phyloP scores from a whole-genome alignment of 2,797 vertebrate genomes.

The Xenops minutus region DNA sequence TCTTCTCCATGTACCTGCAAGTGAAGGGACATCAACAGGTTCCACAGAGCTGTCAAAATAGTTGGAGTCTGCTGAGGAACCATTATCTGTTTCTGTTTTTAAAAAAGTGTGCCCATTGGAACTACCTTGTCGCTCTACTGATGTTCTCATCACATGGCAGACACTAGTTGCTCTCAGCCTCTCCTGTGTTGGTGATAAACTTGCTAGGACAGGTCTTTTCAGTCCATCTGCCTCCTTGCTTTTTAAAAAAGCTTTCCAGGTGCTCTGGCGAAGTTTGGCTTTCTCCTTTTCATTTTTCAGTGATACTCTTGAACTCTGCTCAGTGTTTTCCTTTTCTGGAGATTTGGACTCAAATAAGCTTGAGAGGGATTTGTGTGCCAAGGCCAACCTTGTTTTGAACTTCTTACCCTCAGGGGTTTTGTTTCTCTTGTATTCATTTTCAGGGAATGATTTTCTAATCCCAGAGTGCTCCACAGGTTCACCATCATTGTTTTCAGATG shows the following conservation, averaged over 20 bases:
- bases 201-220: conserved; percentile 65
- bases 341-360: conserved; percentile 85
- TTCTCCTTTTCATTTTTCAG: conserved; percentile 72
- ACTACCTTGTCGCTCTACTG: conserved; percentile 41
- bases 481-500: background rate
- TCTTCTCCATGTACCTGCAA: conserved; percentile 69
- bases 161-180: background rate
- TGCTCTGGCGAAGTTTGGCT: conserved; percentile 66
- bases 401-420: conserved; percentile 81
- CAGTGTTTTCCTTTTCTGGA: conserved; percentile 76
- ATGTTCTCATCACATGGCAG: conserved; percentile 16
- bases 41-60: conserved; percentile 48
- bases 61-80: background rate
- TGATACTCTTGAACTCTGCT: conserved; percentile 39
- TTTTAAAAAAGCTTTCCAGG: conserved; percentile 81
- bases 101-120: background rate
- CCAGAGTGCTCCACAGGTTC: conserved; percentile 35
- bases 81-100: conserved; percentile 22
- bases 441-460: conserved; percentile 33
- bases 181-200: conserved; percentile 4
- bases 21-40: conserved; percentile 28
- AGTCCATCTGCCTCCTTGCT: conserved; percentile 75
- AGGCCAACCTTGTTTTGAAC: conserved; percentile 80
- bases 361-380: conserved; percentile 87
- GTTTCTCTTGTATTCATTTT: conserved; percentile 73